These are phyloP conservation scores for Rhagoletis zephyria DNA, from an alignment of 1,140 invertebrate species.

Conservation along the genomic window DNA sequence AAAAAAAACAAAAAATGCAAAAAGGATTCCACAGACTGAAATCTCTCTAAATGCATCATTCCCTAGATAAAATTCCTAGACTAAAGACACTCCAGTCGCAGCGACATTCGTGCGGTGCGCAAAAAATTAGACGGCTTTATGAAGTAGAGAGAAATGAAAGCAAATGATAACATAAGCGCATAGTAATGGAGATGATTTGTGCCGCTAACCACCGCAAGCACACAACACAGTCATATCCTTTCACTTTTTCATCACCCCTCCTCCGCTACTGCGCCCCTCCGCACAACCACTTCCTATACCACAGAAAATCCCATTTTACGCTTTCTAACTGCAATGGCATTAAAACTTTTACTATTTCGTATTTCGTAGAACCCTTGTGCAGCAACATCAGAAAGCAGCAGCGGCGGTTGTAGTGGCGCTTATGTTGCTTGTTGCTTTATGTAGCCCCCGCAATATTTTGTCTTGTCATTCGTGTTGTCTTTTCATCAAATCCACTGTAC, in stretches of 20 bases:
- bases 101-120: neutral
- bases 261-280: neutral
- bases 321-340: constrained; percentile 47
- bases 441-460: neutral
- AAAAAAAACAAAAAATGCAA: neutral
- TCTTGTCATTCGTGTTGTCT: constrained; percentile 38
- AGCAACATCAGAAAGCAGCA: neutral
- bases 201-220: neutral
- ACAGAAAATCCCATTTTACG: constrained; percentile 50
- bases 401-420: neutral
- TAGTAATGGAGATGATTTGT: constrained; percentile 49
- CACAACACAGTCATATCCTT: constrained; percentile 11
- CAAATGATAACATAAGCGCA: constrained; percentile 49
- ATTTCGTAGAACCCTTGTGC: constrained; percentile 25
- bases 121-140: constrained; percentile 18
- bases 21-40: neutral
- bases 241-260: neutral
- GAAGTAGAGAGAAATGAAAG: constrained; percentile 38
- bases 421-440: neutral
- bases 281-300: constrained; percentile 3
- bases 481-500: constrained; percentile 43
- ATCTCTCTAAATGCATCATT: neutral
- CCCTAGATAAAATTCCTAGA: neutral
- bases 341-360: constrained; percentile 51
- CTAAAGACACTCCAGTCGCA: neutral